Evolutionary conservation across 2,888 invertebrate species (phyloP).

Genomic region (Mystacides longicornis): DNA sequence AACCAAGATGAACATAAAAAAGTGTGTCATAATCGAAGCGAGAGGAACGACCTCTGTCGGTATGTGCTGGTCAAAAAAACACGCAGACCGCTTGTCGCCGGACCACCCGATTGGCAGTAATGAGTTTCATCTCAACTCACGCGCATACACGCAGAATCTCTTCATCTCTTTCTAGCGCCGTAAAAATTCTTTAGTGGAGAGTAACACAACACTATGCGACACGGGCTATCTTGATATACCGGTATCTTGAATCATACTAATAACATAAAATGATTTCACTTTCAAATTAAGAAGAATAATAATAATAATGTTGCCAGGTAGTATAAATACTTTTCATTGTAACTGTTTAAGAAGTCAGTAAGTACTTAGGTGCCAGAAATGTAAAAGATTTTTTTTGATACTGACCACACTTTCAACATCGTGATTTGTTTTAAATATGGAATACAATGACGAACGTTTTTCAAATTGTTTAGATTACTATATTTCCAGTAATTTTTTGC

Average conservation of each 20-base stretch:
- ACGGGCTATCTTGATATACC: constrained; percentile 1
- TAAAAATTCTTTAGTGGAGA: constrained; percentile 1
- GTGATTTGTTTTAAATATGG: too few species aligned
- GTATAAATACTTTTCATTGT: too few species aligned
- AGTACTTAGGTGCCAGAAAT: too few species aligned
- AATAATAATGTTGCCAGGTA: neutral
- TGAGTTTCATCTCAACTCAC: neutral
- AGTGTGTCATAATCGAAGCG: neutral
- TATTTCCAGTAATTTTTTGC: too few species aligned
- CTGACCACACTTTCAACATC: too few species aligned
- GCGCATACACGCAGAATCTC: neutral
- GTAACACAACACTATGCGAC: neutral
- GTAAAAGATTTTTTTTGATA: too few species aligned
- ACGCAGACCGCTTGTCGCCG: constrained; percentile 1
- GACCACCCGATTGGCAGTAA: neutral
- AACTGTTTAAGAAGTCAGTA: too few species aligned
- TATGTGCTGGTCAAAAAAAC: neutral
- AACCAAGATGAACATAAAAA: too few species aligned
- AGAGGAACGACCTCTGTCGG: neutral
- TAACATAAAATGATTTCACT: neutral
- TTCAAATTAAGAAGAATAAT: neutral
- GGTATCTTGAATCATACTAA: neutral
- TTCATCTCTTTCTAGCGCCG: neutral
- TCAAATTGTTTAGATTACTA: too few species aligned
- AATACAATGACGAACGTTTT: too few species aligned